These are phyloP conservation scores for Melitaea athalia DNA, from an alignment of 2,888 invertebrate species.

Conservation along the genomic window DNA sequence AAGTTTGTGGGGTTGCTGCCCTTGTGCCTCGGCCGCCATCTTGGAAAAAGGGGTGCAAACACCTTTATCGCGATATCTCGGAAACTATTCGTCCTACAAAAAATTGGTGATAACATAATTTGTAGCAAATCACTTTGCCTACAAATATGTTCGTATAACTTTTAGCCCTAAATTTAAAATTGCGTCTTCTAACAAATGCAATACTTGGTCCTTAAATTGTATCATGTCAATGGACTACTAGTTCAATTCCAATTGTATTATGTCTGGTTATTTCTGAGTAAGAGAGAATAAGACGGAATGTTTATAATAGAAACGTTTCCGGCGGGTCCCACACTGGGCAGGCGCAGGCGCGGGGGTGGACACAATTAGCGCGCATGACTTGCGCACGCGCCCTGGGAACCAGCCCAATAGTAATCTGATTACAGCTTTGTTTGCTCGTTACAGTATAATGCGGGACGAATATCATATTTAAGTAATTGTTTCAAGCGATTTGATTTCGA, in stretches of 20 bases:
- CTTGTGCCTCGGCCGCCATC: too few relatives aligned
- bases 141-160: too few relatives aligned
- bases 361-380: constrained; percentile 49
- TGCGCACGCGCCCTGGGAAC: constrained; percentile 40
- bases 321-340: constrained; percentile 7
- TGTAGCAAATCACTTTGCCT: too few relatives aligned
- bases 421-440: constrained; percentile 35
- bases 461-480: constrained; percentile 21
- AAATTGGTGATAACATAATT: too few relatives aligned
- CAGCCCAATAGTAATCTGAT: constrained; percentile 32
- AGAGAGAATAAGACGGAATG: constrained; percentile 10
- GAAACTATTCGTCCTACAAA: too few relatives aligned
- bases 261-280: not conserved
- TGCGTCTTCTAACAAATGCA: too few relatives aligned
- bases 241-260: not conserved
- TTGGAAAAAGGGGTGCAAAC: too few relatives aligned
- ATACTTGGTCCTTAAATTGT: too few relatives aligned
- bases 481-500: constrained; percentile 2
- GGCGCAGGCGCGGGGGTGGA: constrained; percentile 19
- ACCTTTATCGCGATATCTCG: too few relatives aligned
- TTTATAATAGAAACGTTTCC: constrained; percentile 8
- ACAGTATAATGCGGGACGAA: constrained; percentile 15
- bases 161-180: too few relatives aligned
- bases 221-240: too few relatives aligned
- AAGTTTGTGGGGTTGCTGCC: too few relatives aligned